These are phyloP conservation scores for Phataginus tetradactyla DNA, from an alignment of 2,797 vertebrate species.

Conservation along the genomic window DNA sequence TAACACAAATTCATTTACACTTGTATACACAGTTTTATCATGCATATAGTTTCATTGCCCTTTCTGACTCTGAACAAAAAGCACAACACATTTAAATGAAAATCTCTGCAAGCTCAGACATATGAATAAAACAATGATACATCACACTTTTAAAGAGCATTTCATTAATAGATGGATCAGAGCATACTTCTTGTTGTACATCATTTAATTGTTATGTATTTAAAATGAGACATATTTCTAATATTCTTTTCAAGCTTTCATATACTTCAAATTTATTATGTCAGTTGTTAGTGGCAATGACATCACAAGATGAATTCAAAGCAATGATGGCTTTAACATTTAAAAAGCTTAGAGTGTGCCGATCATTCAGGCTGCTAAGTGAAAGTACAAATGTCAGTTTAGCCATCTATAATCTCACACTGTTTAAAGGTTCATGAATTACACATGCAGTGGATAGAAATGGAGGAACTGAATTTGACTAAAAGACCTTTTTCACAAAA, in stretches of 20 bases:
- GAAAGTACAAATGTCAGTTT: constrained; percentile 87
- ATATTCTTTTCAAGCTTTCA: constrained; percentile 78
- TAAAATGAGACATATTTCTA: constrained; percentile 81
- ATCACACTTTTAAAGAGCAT: constrained; percentile 83
- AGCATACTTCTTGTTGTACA: constrained; percentile 80
- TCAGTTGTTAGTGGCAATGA: constrained; percentile 82
- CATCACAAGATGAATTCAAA: constrained; percentile 89
- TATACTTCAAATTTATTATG: constrained; percentile 85
- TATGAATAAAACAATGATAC: constrained; percentile 64
- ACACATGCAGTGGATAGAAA: constrained; percentile 82
- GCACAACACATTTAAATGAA: constrained; percentile 59
- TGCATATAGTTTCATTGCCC: background rate
- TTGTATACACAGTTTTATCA: constrained; percentile 33
- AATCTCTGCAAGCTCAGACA: constrained; percentile 64
- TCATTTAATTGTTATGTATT: constrained; percentile 85
- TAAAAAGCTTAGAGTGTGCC: constrained; percentile 82
- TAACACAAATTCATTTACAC: background rate
- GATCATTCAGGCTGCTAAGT: constrained; percentile 87
- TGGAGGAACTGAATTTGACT: constrained; percentile 81
- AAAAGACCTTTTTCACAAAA: constrained; percentile 82
- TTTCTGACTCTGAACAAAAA: constrained; percentile 70
- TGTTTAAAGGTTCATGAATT: constrained; percentile 88
- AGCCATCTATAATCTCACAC: constrained; percentile 84
- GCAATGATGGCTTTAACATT: constrained; percentile 84
- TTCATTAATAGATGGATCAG: constrained; percentile 84